Evolutionary conservation across 2,797 vertebrate genomes (phyloP).

Genomic region (Pseudochirops cupreus): DNA sequence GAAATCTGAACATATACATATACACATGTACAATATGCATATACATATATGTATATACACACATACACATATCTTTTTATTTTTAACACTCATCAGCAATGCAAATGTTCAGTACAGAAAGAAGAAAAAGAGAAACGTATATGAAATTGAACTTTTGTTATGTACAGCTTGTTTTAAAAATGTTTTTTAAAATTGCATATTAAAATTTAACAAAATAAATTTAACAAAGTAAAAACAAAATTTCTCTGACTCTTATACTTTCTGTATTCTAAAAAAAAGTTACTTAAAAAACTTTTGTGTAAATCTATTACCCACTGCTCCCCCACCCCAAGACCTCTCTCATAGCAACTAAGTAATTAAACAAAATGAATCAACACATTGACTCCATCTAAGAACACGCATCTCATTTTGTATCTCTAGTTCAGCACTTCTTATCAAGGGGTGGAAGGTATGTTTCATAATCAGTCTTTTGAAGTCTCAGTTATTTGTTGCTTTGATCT

Average conservation of each 20-base stretch:
- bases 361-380: not conserved
- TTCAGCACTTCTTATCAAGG: not conserved
- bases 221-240: not conserved
- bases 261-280: not conserved
- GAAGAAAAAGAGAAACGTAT: not conserved
- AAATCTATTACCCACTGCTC: not conserved
- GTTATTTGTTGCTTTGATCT: not conserved
- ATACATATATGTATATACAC: too few species aligned
- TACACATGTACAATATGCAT: too few species aligned
- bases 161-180: not conserved
- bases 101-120: not conserved
- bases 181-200: not conserved
- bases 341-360: not conserved
- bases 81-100: not conserved
- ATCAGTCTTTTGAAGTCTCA: not conserved
- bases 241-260: not conserved
- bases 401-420: not conserved
- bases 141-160: not conserved
- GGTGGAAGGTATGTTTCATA: not conserved
- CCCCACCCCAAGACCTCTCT: not conserved
- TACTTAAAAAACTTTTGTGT: not conserved
- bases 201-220: not conserved
- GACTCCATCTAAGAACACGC: not conserved
- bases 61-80: too few species aligned
- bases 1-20: conserved; percentile 1